Evolutionary conservation across 2,888 invertebrate species (phyloP), one percentile per base, ranked within the genome.

Genomic region (Agrochola lota): DNA sequence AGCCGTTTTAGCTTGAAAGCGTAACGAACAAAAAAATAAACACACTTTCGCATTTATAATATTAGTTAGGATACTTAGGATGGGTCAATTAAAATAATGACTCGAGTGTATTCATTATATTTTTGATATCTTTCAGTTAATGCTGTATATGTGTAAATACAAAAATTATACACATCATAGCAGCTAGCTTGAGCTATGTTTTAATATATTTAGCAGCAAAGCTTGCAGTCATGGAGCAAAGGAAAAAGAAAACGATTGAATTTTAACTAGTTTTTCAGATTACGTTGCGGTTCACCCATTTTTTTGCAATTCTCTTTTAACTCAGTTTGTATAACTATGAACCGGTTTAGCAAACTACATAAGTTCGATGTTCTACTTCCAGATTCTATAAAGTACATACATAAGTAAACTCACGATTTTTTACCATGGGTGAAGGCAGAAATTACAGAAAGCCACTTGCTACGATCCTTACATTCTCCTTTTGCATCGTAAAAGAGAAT

Each of bases 191-290:
- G 7, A 23, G 40, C 23, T 30, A 63, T 35, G 6, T 78, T 77
- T 46, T 49, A 49, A 77, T 78, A n/a, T 11, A 57, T 30, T 30
- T 11, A 78, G 17, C 30, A 77, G 72, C 46, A 26, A 59, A 49
- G 59, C 55, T 66, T 76, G 43, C 46, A 9, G 59, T 43, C n/a
- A 30, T 40, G 5, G 30, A 20, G 40, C n/a, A 59, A 49, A n/a
- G 8, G 8, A 69, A 49, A 49, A 64, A 59, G 40, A 78, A 59
- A 70, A 12, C 49, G 30, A 43, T 49, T 20, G 30, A 59, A 78
- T 30, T 43, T 60, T n/a, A 77, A 77, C 57, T 30, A 69, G 77
- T 40, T 77, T 78, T 60, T 52, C 15, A n/a, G 30, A 78, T 78
- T 78, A 43, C 79, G 43, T 43, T 69, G 70, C 49, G 49, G 49